Evolutionary conservation across 2,888 invertebrate genomes (phyloP), one percentile per base, ranked within the genome.

Genomic region (Pachliopta kotzebuea): DNA sequence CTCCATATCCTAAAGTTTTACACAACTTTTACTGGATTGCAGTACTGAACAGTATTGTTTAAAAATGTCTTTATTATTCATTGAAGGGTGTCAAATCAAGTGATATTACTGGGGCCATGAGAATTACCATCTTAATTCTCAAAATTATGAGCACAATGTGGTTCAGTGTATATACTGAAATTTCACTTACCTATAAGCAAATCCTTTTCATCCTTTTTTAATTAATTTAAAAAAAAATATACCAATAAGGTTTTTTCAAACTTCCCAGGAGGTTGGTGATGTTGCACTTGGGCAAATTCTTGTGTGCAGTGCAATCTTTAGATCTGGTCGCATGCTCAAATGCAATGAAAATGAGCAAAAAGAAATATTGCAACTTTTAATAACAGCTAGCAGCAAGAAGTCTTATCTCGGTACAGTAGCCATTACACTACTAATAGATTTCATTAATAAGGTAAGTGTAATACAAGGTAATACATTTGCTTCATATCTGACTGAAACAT

Each of bases 231-330:
- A 11, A n/a, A n/a, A 31, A 37, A n/a, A 18, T 45, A 45, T n/a
- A 45, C 18, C 1, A 4, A 6, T 45, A 18, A 45, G 6, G n/a
- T 45, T 45, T 52, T 52, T 54, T 64, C 23, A 49, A 29, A 50
- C 56, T 58, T 78, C 79, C 71, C 72, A 96, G 96, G 96, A 96
- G 92, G 94, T 94, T 74, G 95, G 94, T 49, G 95, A 96, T 86
- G 93, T 95, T 57, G 92, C 93, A 42, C 93, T 94, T 24, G 96
- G 96, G 0, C 94, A 94, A 76, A 94, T 96, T 68, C 85, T 96
- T 72, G 92, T 94, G 0, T 95, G 94, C 76, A 95, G 95, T 24
- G 94, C 96, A 4, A 76, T 96, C 42, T 92, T 96, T 67, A 92
- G 94, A 59, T 95, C 96, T 0, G 93, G 93, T 23, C 83, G 93